Conservation (phyloP, 2,797 vertebrate genomes). For the Esox masquinongy region DNA sequence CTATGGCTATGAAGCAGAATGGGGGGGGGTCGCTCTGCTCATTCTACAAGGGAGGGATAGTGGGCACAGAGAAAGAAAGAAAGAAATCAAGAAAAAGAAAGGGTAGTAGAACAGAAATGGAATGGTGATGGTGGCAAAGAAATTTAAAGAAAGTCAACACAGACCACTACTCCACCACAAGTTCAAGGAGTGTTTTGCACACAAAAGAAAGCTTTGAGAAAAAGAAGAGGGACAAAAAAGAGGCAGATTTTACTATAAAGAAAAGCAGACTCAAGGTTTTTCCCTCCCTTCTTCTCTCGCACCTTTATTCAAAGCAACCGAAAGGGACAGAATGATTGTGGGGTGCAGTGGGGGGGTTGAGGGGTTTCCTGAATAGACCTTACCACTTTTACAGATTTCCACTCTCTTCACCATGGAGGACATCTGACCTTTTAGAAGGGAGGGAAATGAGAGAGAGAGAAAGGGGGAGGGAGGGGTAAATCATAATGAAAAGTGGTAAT, state of each 20-base stretch:
- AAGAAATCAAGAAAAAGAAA: not conserved
- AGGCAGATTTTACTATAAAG: constrained; percentile 71
- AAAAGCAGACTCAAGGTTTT: constrained; percentile 66
- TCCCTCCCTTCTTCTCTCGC: constrained; percentile 50
- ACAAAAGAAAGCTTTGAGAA: constrained; percentile 72
- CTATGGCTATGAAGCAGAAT: not conserved
- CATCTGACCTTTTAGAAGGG: constrained; percentile 91
- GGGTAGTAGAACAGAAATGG: not conserved
- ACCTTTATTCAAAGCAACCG: constrained; percentile 68
- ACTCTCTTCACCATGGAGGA: constrained; percentile 90
- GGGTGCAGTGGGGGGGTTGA: constrained; percentile 79
- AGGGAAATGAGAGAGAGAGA: constrained; percentile 62
- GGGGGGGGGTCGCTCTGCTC: not conserved
- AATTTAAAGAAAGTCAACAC: constrained; percentile 62
- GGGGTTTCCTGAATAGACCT: constrained; percentile 88
- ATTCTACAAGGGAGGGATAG: not conserved
- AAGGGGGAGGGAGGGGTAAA: constrained; percentile 39
- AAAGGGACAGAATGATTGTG: constrained; percentile 89
- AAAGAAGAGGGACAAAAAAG: constrained; percentile 66
- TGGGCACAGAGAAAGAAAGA: not conserved
- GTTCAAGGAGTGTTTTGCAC: constrained; percentile 74
- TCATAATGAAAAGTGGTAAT: constrained; percentile 78
- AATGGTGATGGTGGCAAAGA: constrained; percentile 32
- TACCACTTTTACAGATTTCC: constrained; percentile 86
- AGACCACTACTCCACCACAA: constrained; percentile 57